phyloP scores from a whole-genome alignment of 1,140 invertebrate genomes.

The Andrena cerasifolii region DNA sequence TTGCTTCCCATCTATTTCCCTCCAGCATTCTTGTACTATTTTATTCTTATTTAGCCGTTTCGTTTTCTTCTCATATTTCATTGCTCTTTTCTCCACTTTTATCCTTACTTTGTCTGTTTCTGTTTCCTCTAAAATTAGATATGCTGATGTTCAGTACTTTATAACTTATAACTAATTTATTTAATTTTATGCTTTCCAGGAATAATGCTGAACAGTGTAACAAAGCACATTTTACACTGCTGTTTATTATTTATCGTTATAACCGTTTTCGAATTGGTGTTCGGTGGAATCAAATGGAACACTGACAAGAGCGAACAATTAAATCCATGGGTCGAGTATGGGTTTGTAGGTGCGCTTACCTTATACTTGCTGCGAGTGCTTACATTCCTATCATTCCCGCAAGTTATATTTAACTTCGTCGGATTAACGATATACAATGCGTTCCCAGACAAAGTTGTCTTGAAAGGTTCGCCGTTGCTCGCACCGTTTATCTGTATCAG shows the following conservation, averaged over 20 bases:
- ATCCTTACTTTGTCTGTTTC: no score
- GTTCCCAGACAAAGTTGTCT: slow-evolving; percentile 95
- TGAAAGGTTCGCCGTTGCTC: slow-evolving; percentile 94
- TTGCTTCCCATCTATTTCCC: no score
- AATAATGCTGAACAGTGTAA: slow-evolving; percentile 85
- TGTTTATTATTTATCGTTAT: slow-evolving; percentile 89
- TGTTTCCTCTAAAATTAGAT: no score
- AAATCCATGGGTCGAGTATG: slow-evolving; percentile 92
- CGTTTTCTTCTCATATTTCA: no score
- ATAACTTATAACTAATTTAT: neutral
- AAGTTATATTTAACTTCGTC: slow-evolving; percentile 95
- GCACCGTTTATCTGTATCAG: slow-evolving; percentile 98
- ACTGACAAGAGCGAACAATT: slow-evolving; percentile 84
- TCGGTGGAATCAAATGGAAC: slow-evolving; percentile 89
- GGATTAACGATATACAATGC: slow-evolving; percentile 96
- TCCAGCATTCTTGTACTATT: no score
- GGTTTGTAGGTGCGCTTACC: slow-evolving; percentile 86
- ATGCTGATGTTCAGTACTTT: no score
- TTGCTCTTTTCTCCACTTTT: no score
- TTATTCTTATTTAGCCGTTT: no score
- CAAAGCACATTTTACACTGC: slow-evolving; percentile 91
- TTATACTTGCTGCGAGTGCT: slow-evolving; percentile 92
- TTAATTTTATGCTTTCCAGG: slow-evolving; percentile 57
- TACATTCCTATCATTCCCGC: slow-evolving; percentile 93
- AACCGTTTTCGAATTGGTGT: slow-evolving; percentile 89